These are phyloP conservation scores for Neogale vison DNA, from an alignment of 2,113 vertebrate species.

Conservation along the genomic window DNA sequence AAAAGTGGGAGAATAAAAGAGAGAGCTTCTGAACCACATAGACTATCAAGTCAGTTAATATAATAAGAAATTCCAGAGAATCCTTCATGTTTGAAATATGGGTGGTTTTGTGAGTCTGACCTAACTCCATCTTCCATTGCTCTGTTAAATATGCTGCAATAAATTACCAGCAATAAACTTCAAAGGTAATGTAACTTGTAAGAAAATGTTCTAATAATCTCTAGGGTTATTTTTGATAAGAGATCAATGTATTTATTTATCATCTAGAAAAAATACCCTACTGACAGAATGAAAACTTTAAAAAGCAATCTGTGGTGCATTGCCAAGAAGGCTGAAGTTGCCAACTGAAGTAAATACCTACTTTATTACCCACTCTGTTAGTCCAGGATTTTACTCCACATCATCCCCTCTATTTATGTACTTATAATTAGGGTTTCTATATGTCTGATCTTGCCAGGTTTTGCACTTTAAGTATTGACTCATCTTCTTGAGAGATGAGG, in stretches of 20 bases:
- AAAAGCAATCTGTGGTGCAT: neutral
- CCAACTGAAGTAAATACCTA: neutral
- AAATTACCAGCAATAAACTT: conserved; percentile 54
- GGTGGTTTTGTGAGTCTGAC: neutral
- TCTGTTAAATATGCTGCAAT: neutral
- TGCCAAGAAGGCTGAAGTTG: neutral
- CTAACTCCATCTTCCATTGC: neutral
- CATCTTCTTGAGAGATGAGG: accelerated
- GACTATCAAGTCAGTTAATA: neutral
- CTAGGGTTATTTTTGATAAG: neutral
- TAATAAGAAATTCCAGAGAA: neutral
- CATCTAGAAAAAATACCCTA: neutral
- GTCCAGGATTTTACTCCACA: neutral
- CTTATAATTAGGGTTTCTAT: neutral
- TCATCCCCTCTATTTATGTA: neutral
- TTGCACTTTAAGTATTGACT: neutral
- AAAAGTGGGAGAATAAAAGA: neutral
- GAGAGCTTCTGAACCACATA: neutral
- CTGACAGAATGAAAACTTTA: conserved; percentile 7
- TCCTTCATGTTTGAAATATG: conserved; percentile 14
- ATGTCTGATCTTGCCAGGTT: neutral
- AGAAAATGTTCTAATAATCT: conserved; percentile 32
- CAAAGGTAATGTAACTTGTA: conserved; percentile 22
- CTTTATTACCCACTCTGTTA: neutral
- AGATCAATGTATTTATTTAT: conserved; percentile 3